Base-by-base conservation (phyloP, 2,797 vertebrate species). In the Octomys mimax region DNA sequence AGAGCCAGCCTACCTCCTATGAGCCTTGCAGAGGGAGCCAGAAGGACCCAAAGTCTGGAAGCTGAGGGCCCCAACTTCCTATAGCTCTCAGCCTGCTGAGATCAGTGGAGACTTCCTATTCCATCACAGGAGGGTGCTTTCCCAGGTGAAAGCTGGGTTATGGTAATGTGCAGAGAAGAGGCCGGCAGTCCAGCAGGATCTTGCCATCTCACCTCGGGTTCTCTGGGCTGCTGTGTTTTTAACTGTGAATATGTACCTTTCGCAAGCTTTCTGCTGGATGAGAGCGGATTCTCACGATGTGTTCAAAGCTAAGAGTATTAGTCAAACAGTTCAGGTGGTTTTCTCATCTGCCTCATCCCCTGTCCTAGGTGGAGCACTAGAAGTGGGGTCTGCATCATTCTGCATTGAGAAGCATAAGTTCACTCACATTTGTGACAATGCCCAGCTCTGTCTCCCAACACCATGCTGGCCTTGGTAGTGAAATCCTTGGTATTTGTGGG, bases 211-310 rank as follows among this genome's bases (percentile, higher is more conserved):
- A 33, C 59, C 46, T 86, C 49, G 33, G 66, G 73, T 73, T 62
- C 79, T 70, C 13, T 70, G 42, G 84, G 49, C 83, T 49, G 7
- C 14, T 82, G 4, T 81, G 9, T 66, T 71, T 95, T 52, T 71
- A 64, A 57, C 54, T 78, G 0, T 54, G 89, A 88, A 84, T 87
- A 66, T 86, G 80, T 61, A 46, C 77, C 22, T 94, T 86, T 92
- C 80, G 71, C 54, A 70, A 93, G 94, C 93, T 92, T 94, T 96
- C 79, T 89, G 83, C 80, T 92, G 79, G 92, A 70, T 77, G 39
- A 70, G 49, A 89, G 77, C 80, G 49, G 71, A 52, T 68, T 95
- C 87, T 96, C 87, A 93, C 87, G 83, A 90, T 73, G 82, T 90
- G 54, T 95, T 89, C 86, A 82, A 83, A 93, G 54, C 70, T 93